Conservation (phyloP, 2,113 vertebrate species). For the Rhipidura dahli region DNA sequence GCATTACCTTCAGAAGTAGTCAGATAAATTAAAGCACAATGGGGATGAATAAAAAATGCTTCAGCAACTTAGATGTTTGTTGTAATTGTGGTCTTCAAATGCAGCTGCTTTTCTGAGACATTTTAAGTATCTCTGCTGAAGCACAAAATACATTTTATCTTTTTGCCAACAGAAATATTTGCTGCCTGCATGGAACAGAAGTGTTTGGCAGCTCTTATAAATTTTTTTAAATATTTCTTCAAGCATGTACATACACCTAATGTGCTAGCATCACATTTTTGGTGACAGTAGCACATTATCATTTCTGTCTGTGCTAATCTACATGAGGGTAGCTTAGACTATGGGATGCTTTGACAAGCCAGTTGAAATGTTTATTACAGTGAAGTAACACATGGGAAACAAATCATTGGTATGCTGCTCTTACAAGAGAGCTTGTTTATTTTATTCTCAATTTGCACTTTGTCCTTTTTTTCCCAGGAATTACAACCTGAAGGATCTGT, state of each 20-base stretch:
- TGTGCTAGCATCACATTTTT: neutral
- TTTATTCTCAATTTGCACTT: neutral
- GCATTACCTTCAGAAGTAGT: neutral
- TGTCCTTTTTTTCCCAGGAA: slow-evolving; percentile 73
- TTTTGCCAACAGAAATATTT: neutral
- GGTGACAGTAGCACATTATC: rapidly evolving
- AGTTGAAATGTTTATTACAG: neutral
- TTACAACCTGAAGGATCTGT: slow-evolving; percentile 67
- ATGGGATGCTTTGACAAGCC: neutral
- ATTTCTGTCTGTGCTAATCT: neutral
- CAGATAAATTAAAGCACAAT: neutral
- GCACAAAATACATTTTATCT: neutral
- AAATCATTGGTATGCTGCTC: rapidly evolving
- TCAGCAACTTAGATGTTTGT: neutral
- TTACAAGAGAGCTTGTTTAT: neutral
- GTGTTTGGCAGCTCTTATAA: neutral
- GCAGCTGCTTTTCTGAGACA: neutral
- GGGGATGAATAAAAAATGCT: neutral
- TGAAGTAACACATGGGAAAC: neutral
- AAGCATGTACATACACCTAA: neutral
- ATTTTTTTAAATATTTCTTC: neutral
- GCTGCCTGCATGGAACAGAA: neutral
- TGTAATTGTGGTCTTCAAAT: neutral
- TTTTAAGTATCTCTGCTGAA: neutral
- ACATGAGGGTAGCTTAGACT: neutral